Evolutionary conservation across 2,888 invertebrate genomes (phyloP), one percentile per base, ranked within the genome.

Genomic region (Prionchulus punctatus): DNA sequence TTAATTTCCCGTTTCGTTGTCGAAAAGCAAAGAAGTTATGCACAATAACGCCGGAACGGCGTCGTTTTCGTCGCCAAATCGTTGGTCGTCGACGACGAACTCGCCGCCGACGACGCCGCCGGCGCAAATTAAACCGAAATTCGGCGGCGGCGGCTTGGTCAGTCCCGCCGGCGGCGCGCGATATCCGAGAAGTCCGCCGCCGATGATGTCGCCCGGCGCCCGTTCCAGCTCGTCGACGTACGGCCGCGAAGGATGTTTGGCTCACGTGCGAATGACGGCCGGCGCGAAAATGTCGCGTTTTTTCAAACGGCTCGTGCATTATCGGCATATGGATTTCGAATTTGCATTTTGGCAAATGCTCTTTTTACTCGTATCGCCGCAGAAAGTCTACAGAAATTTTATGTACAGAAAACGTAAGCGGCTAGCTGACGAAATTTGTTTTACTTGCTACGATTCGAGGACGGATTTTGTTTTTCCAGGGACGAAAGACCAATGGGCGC

Each of bases 341-440:
- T 96, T 91, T 77, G 96, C 96, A 0, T 77, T 85, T n/a, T 98
- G 96, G 96, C 96, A 98, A 79, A 94, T 96, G 89, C 74, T 92
- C 0, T 92, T 92, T 72, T 77, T 98, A 60, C 86, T 98, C 70
- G 79, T 86, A 57, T 80, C 90, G 0, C 96, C 96, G 21, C 92
- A 94, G 69, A 92, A 90, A 79, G 91, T 98, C 42, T 66, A 91
- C 72, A 81, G 91, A 71, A 92, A 94, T 76, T 94, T 92, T 73
- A 86, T 90, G 69, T 92, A 92, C 77, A 82, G 96, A 71, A 96
- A 98, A 81, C 87, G n/a, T n/a, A 36, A 36, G 18, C 7, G 36
- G 7, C 18, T 36, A 12, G 18, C 18, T 26, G 7, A 12, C 36
- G 18, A 18, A 36, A 36, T 36, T 36, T 18, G 36, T 53, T 58